Evolutionary conservation across 1,140 invertebrate species (phyloP).

Genomic region (Riptortus pedestris): DNA sequence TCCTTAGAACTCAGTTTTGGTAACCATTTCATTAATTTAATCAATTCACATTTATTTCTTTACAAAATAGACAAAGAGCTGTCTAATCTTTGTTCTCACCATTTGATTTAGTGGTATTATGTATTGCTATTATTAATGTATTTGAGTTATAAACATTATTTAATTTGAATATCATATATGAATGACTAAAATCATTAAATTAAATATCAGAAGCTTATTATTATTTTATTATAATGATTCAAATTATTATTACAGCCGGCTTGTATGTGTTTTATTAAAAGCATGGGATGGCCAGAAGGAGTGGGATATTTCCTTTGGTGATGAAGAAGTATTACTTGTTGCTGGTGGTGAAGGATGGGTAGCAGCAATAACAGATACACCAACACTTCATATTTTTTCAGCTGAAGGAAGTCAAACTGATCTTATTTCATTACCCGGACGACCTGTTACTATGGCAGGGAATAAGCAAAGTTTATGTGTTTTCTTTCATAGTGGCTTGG

Average conservation of each 20-base stretch:
- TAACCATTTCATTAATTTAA: too few relatives aligned
- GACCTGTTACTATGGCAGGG: slow-evolving; percentile 56
- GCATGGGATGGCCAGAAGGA: slow-evolving; percentile 75
- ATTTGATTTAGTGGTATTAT: too few relatives aligned
- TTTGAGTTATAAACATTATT: too few relatives aligned
- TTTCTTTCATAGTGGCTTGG: slow-evolving; percentile 60
- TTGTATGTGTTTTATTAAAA: slow-evolving; percentile 62
- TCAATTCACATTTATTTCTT: too few relatives aligned
- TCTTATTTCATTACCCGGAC: slow-evolving; percentile 59
- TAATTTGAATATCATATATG: too few relatives aligned
- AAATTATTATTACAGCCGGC: slow-evolving; percentile 29
- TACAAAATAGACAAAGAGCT: too few relatives aligned
- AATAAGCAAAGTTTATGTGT: slow-evolving; percentile 59
- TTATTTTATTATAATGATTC: too few relatives aligned
- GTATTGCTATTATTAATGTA: too few relatives aligned
- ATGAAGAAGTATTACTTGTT: slow-evolving; percentile 65
- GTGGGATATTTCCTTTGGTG: slow-evolving; percentile 67
- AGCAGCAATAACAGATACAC: slow-evolving; percentile 60
- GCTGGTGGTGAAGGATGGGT: slow-evolving; percentile 61
- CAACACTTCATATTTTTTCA: slow-evolving; percentile 71
- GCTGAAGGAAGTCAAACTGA: slow-evolving; percentile 76
- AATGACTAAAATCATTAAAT: too few relatives aligned
- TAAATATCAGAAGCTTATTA: too few relatives aligned
- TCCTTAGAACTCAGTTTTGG: too few relatives aligned
- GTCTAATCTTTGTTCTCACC: too few relatives aligned